Base-by-base conservation (phyloP, 2,113 vertebrate species). In the Nycticryphes semicollaris region DNA sequence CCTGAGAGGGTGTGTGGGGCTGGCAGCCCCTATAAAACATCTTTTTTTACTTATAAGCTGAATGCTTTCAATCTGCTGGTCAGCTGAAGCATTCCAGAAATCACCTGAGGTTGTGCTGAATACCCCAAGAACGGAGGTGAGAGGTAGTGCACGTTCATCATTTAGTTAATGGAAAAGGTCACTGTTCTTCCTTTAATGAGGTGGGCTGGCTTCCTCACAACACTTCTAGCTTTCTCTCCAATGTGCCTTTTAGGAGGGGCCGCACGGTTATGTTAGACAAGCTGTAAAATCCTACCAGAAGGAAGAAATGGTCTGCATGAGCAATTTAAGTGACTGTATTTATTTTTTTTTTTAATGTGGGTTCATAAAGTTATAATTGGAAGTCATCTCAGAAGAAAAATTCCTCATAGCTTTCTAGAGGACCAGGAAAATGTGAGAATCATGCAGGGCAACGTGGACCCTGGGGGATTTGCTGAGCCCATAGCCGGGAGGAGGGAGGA, bases 211-310 rank as follows among this genome's bases (percentile, higher is more conserved):
- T 84, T n/a, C 50, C 12, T 89, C 28, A 23, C 37, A 59, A 7
- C n/a, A 7, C 8, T 28, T 76, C 39, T 79, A 73, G 10, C 43
- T 82, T 72, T 82, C 37, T 84, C 15, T 72, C 47, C 68, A n/a
- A 4, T 0, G 0, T 0, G 0, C 5, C 39, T 78, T 77, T 75
- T 6, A 2, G 70, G 28, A 59, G 43, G 56, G n/a, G 54, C 22
- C 23, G 20, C 1, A 3, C 60, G 50, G 41, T 37, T 74, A 18
- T 3, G 21, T 23, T 45, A 59, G 47, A 3, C 5, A 33, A 79
- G 21, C 39, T 6, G 4, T 39, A 56, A 80, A 83, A 39, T 74
- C 63, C 70, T 76, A 5, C 54, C 0, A 0, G 31, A 77, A 31
- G 33, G 12, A 39, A 69, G 67, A 77, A 78, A 56, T 23, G 1